Base-by-base conservation (phyloP, 1,140 invertebrate genomes). In the Hycleus cichorii region DNA sequence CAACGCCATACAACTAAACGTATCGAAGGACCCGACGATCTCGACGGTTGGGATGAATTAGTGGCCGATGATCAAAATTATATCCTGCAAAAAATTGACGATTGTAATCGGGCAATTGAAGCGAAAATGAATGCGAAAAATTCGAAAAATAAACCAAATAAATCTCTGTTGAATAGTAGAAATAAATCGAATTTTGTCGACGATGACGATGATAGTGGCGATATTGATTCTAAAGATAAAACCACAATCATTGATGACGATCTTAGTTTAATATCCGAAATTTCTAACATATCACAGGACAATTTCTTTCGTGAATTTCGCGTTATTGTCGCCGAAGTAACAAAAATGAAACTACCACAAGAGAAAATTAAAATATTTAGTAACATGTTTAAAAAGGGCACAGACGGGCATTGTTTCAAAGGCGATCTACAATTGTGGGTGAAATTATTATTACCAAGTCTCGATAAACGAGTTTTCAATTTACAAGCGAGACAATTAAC, bases 401-500 rank as follows among this genome's bases (percentile, higher is more conserved):
- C 77, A 4, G 77, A 81, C 62, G 81, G 78, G 49, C 83, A 80
- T 52, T 78, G 79, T 5, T 95, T 92, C 71, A 78, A 86, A 67
- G 86, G 92, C 3, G 85, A 94, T 75, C 69, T 90, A 8, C 74
- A 82, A 46, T 75, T 94, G n/a, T 91, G 91, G 89, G 83, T 91
- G 68, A 86, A 87, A 63, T 73, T 95, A 46, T 70, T 96, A n/a
- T 76, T 96, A 27, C 93, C 93, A 0, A 85, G 84, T 12, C 86
- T 87, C 39, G 80, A 83, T 2, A 92, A 93, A 70, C 77, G 89
- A 52, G 82, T 95, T 24, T 96, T 95, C 69, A 96, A 96, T 77
- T 74, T 97, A 25, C 92, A 95, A 74, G 93, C 86, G 68, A 96
- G 94, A 73, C 91, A 95, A 65, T 74, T 96, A 39, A 78, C 95